Conservation (phyloP, 2,113 vertebrate species). For the Xenopus laevis region DNA sequence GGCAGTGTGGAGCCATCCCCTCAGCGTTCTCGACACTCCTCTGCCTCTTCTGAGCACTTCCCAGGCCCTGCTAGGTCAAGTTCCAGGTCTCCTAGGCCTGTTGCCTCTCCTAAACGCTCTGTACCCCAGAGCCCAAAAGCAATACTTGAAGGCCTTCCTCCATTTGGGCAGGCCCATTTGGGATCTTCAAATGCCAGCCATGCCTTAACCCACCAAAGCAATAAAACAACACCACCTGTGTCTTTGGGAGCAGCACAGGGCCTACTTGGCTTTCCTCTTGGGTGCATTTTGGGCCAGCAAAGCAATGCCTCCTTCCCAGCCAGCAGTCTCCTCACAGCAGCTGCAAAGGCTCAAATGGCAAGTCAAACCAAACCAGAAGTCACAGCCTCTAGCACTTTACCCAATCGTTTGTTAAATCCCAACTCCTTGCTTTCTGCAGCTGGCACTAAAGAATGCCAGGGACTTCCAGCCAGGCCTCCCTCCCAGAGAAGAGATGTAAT, state of each 20-base stretch:
- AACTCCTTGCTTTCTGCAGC: constrained; percentile 50
- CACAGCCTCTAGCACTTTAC: constrained; percentile 80
- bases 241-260: constrained; percentile 57
- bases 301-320: constrained; percentile 76
- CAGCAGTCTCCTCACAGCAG: constrained; percentile 82
- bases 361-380: constrained; percentile 62
- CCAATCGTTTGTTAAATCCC: constrained; percentile 53
- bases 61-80: constrained; percentile 46
- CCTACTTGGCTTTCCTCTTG: constrained; percentile 68
- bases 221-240: constrained; percentile 60
- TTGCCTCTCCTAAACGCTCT: constrained; percentile 38
- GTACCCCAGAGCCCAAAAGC: constrained; percentile 52
- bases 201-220: constrained; percentile 56
- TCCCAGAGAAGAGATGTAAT: constrained; percentile 40
- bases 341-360: constrained; percentile 82
- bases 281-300: constrained; percentile 71
- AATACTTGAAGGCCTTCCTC: constrained; percentile 52
- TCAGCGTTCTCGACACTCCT: constrained; percentile 54
- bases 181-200: constrained; percentile 60
- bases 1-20: constrained; percentile 50
- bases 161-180: constrained; percentile 36
- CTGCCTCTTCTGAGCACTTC: constrained; percentile 50
- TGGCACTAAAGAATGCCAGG: constrained; percentile 45
- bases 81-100: constrained; percentile 31
- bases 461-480: constrained; percentile 46